phyloP scores from a whole-genome alignment of 1,140 invertebrate species.

The Hyles vespertilio region DNA sequence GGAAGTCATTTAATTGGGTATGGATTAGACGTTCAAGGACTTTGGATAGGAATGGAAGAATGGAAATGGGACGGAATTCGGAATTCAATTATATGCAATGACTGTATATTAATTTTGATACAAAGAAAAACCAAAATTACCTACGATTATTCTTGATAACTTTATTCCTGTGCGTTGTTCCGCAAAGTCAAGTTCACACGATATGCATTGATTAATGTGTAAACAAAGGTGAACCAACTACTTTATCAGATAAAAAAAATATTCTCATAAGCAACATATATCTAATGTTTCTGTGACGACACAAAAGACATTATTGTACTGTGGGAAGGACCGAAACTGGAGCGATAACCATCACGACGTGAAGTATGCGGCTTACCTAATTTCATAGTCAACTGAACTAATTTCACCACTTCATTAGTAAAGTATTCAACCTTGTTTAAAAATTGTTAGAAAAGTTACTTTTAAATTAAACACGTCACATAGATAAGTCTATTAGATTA shows the following conservation, averaged over 20 bases:
- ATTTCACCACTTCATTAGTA: conserved; percentile 4
- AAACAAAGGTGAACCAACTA: no score
- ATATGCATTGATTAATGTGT: neutral
- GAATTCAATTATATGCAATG: no score
- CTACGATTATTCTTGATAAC: no score
- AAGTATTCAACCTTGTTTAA: neutral
- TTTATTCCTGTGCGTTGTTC: conserved; percentile 9
- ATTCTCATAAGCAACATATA: no score
- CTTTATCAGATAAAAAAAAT: no score
- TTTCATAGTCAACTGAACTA: neutral
- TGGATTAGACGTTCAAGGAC: no score
- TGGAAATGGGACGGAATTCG: no score
- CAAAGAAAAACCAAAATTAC: no score
- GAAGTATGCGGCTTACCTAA: neutral
- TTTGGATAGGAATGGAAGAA: no score
- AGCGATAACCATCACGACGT: neutral
- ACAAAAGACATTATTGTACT: neutral
- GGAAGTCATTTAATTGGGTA: no score
- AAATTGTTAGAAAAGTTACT: neutral
- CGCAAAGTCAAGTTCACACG: conserved; percentile 5
- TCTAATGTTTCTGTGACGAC: no score
- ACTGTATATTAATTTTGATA: no score
- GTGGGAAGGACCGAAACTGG: conserved; percentile 1
- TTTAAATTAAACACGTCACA: neutral
- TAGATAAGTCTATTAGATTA: neutral